Evolutionary conservation across 2,888 invertebrate genomes (phyloP).

Genomic region (Drosophila suboccidentalis): DNA sequence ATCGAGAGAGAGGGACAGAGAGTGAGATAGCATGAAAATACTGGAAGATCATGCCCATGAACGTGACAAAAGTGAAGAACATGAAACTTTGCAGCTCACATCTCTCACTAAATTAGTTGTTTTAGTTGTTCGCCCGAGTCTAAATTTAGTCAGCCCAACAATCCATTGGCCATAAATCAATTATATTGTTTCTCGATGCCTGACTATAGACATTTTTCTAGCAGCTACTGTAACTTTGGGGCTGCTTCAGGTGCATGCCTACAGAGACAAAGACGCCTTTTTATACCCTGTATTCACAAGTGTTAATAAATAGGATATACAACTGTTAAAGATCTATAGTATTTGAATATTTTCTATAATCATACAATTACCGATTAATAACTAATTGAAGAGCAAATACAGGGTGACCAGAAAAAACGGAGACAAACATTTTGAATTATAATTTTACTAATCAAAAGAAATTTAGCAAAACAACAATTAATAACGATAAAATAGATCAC

Average conservation of each 20-base stretch:
- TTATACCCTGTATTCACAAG: constrained; percentile 4
- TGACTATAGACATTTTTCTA: constrained; percentile 31
- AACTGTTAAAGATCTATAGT: no score
- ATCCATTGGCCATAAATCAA: constrained; percentile 83
- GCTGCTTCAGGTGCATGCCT: constrained; percentile 53
- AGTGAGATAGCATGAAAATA: constrained; percentile 12
- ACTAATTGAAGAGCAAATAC: no score
- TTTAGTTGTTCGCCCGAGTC: constrained; percentile 57
- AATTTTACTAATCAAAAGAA: no score
- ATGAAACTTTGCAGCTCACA: constrained; percentile 55
- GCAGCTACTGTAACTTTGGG: constrained; percentile 14
- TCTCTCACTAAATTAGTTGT: constrained; percentile 77
- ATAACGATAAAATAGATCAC: no score
- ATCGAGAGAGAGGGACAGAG: not conserved
- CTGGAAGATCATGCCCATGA: constrained; percentile 81
- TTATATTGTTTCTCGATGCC: constrained; percentile 68
- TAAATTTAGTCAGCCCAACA: constrained; percentile 71
- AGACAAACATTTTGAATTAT: no score
- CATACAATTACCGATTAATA: no score
- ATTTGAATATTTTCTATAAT: no score
- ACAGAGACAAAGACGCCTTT: not conserved
- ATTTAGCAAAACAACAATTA: no score
- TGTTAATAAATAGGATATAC: not conserved
- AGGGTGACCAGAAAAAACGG: no score
- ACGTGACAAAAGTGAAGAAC: constrained; percentile 84